phyloP scores from a whole-genome alignment of 37 sponge, comb jelly and placozoan genomes.

The Eunapius fragilis region DNA sequence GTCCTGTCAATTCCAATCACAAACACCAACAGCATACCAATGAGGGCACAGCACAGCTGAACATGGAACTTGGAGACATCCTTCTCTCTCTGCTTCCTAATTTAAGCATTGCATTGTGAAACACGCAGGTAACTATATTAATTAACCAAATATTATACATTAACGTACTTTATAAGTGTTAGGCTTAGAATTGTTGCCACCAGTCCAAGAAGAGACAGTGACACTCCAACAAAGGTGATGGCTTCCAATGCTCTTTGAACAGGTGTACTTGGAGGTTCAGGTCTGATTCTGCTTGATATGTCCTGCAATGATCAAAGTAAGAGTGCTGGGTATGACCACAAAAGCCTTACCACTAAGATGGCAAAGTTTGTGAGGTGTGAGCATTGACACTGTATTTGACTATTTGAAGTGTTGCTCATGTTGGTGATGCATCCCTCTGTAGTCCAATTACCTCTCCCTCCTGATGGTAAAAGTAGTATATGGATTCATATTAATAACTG shows the following conservation, averaged over 20 bases:
- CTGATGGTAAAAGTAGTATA: neutral
- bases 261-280: neutral
- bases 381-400: slow-evolving; percentile 31
- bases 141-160: too few species aligned
- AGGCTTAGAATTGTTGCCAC: slow-evolving; percentile 11
- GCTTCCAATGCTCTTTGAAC: neutral
- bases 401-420: neutral
- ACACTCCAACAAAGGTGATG: slow-evolving; percentile 25
- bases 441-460: slow-evolving; percentile 30
- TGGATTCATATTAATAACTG: too few species aligned
- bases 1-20: slow-evolving; percentile 20
- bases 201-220: slow-evolving; percentile 38
- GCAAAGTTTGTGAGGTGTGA: slow-evolving; percentile 75
- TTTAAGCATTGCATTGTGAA: too few species aligned
- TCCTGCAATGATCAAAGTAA: neutral
- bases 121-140: too few species aligned
- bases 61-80: slow-evolving; percentile 34
- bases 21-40: slow-evolving; percentile 47
- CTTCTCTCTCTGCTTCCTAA: slow-evolving; percentile 16
- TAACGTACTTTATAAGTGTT: slow-evolving; percentile 21
- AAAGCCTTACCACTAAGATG: slow-evolving; percentile 64
- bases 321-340: too few species aligned
- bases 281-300: neutral
- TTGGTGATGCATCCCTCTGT: slow-evolving; percentile 19
- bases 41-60: slow-evolving; percentile 38